phyloP scores from a whole-genome alignment of 2,888 invertebrate species.

The Agrochola litura region DNA sequence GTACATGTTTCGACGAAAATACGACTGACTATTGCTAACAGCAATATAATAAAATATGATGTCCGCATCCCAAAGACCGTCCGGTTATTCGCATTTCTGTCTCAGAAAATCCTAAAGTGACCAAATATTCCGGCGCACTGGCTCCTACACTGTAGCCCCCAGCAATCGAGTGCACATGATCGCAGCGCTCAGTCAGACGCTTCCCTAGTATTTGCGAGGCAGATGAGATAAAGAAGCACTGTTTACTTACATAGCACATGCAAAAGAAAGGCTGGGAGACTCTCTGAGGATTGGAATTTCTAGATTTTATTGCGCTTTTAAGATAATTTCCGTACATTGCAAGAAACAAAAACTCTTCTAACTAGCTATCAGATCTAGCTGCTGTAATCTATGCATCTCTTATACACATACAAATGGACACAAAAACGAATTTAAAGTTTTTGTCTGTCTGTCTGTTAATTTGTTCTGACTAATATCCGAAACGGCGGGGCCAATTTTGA shows the following conservation, averaged over 20 bases:
- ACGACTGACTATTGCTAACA: background rate
- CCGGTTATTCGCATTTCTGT: background rate
- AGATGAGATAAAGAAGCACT: slow-evolving; percentile 60
- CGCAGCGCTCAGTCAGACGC: slow-evolving; percentile 53
- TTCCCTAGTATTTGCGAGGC: slow-evolving; percentile 50
- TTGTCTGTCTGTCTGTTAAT: too few species aligned
- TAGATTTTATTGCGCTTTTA: background rate
- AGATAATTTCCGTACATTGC: too few species aligned
- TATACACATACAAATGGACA: too few species aligned
- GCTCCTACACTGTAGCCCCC: slow-evolving; percentile 38
- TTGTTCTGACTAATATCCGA: too few species aligned
- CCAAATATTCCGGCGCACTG: background rate
- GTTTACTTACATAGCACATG: slow-evolving; percentile 41
- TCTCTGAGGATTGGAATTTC: slow-evolving; percentile 2
- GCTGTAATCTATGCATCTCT: too few species aligned
- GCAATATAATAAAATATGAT: background rate
- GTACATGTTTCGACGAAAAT: background rate
- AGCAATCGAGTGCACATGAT: slow-evolving; percentile 63
- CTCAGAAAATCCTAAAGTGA: background rate
- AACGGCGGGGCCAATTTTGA: too few species aligned
- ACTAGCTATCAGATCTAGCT: too few species aligned
- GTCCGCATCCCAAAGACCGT: background rate
- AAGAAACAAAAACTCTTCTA: too few species aligned
- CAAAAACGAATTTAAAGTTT: too few species aligned
- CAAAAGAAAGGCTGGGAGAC: slow-evolving; percentile 19